phyloP scores from a whole-genome alignment of 2,888 invertebrate genomes.

The Limnephilus rhombicus region DNA sequence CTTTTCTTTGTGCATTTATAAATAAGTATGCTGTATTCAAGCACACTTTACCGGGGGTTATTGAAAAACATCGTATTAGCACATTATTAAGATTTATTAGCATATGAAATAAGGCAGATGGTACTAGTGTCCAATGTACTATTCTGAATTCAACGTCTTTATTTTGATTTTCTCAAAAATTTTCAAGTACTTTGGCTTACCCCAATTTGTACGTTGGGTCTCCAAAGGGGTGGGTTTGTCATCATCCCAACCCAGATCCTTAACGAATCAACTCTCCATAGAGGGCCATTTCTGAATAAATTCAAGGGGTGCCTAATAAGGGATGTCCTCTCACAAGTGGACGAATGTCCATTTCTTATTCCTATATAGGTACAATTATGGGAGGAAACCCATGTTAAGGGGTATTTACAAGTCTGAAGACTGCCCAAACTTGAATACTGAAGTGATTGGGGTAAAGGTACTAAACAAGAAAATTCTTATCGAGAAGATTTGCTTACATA shows the following conservation, averaged over 20 bases:
- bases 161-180: neutral
- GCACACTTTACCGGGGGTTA: neutral
- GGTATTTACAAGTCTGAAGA: neutral
- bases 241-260: slow-evolving; percentile 57
- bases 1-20: neutral
- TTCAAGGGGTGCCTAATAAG: slow-evolving; percentile 52
- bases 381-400: slow-evolving; percentile 3
- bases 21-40: neutral
- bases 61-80: neutral
- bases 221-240: slow-evolving; percentile 57
- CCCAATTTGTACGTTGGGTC: slow-evolving; percentile 21
- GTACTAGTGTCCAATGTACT: neutral
- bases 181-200: slow-evolving; percentile 42
- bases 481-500: neutral
- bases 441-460: neutral
- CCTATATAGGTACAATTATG: slow-evolving; percentile 17
- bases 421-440: slow-evolving; percentile 8
- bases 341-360: slow-evolving; percentile 57
- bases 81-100: neutral
- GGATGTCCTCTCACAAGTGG: slow-evolving; percentile 55
- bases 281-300: slow-evolving; percentile 59
- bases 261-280: slow-evolving; percentile 57
- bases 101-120: neutral
- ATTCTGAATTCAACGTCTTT: neutral
- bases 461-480: neutral